Conservation (phyloP, 2,797 vertebrate genomes). For the Falco concolor region DNA sequence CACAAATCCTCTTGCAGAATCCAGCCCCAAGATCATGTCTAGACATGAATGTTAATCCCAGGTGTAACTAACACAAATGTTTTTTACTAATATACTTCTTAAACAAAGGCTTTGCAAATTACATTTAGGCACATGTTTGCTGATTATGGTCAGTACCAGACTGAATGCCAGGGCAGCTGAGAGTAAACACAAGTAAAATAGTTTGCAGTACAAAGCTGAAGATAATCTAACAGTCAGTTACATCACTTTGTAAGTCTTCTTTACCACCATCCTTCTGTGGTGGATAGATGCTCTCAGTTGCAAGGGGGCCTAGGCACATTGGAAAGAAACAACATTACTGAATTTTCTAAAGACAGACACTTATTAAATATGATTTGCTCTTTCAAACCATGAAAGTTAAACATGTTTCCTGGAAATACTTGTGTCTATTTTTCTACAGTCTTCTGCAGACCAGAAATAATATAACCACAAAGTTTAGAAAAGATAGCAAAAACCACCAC, state of each 20-base stretch:
- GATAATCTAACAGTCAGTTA: neutral
- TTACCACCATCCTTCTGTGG: neutral
- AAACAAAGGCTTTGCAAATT: neutral
- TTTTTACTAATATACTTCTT: neutral
- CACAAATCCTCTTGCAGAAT: constrained; percentile 27
- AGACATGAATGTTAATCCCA: constrained; percentile 25
- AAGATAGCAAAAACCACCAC: accelerated
- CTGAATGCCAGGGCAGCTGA: neutral
- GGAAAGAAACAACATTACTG: neutral
- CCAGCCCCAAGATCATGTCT: neutral
- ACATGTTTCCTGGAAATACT: neutral
- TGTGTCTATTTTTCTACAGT: neutral
- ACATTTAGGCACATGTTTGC: neutral
- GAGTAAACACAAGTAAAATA: neutral
- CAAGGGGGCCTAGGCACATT: accelerated
- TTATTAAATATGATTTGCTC: neutral
- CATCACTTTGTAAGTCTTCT: neutral
- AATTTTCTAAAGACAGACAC: neutral
- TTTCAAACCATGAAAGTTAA: neutral
- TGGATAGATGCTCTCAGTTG: neutral
- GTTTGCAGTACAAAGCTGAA: neutral
- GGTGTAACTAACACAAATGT: neutral
- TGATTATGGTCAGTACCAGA: neutral
- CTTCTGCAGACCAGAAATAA: neutral
- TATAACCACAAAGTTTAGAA: neutral